Percentiles rank a stretch among this genome's conserved stretches.
phyloP scores from a whole-genome alignment of 2,888 invertebrate genomes.

The Lamellibrachia columna region DNA sequence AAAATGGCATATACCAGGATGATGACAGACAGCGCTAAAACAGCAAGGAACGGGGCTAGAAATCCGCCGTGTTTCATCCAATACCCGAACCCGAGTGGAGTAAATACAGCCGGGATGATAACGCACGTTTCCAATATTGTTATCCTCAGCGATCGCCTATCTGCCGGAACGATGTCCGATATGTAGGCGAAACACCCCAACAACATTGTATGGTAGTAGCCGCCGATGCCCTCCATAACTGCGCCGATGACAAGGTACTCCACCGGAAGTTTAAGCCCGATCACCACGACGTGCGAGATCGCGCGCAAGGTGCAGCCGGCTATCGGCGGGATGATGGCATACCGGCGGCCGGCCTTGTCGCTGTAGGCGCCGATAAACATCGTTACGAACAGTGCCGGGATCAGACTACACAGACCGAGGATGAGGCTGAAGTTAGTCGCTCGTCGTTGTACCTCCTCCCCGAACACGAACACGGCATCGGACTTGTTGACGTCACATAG shows the following conservation, averaged over 20 bases:
- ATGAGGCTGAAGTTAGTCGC: too few relatives aligned
- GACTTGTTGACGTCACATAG: not conserved
- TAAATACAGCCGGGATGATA: constrained; percentile 28
- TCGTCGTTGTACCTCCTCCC: too few relatives aligned
- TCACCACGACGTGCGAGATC: constrained; percentile 24
- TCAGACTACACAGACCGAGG: too few relatives aligned
- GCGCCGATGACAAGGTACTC: not conserved
- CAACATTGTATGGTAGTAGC: constrained; percentile 28
- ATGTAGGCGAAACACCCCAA: constrained; percentile 21
- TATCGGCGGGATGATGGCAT: not conserved
- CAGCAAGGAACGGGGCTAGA: constrained; percentile 24
- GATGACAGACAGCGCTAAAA: constrained; percentile 16
- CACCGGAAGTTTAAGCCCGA: constrained; percentile 27
- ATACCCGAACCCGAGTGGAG: constrained; percentile 27
- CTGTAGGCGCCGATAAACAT: too few relatives aligned
- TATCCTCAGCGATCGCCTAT: too few relatives aligned
- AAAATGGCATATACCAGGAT: not conserved
- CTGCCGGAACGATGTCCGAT: too few relatives aligned
- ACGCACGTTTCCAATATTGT: constrained; percentile 23
- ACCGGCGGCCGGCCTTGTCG: too few relatives aligned
- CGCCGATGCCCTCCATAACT: constrained; percentile 28
- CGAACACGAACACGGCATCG: too few relatives aligned
- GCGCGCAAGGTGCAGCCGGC: constrained; percentile 22
- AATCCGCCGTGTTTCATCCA: constrained; percentile 26
- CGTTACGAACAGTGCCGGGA: too few relatives aligned